Evolutionary conservation across 1,140 invertebrate species (phyloP).

Genomic region (Paralvinella palmiformis): DNA sequence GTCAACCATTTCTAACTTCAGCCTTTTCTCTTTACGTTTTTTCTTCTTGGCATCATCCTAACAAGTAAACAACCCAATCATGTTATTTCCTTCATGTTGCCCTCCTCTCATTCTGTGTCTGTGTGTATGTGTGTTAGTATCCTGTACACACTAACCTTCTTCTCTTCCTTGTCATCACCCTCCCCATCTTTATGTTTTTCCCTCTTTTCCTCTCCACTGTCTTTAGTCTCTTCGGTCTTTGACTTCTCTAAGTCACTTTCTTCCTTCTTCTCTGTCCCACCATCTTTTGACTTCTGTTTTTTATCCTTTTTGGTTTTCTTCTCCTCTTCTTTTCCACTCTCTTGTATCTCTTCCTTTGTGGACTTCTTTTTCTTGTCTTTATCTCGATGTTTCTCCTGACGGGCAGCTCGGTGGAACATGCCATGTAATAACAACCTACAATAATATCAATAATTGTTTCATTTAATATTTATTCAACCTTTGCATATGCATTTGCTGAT

Average conservation of each 20-base stretch:
- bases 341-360: conserved; percentile 58
- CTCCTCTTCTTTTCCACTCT: conserved; percentile 37
- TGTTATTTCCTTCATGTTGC: no score
- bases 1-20: conserved; percentile 90
- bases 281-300: conserved; percentile 23
- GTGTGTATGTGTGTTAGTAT: no score
- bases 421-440: conserved; percentile 78
- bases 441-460: no score
- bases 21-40: conserved; percentile 58
- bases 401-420: conserved; percentile 85
- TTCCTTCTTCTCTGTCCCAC: conserved; percentile 38
- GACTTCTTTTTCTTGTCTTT: conserved; percentile 38
- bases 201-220: conserved; percentile 29
- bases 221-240: conserved; percentile 33
- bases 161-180: conserved; percentile 5
- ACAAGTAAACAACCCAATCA: conserved; percentile 1
- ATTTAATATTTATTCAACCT: no score
- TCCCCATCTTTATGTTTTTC: conserved; percentile 2
- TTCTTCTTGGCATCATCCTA: conserved; percentile 26
- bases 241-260: conserved; percentile 37
- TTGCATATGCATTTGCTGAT: no score
- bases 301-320: conserved; percentile 22
- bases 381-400: conserved; percentile 37
- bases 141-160: conserved; percentile 18
- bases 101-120: no score